Conservation (phyloP, 2,888 invertebrate species). For the Thalpophila matura region DNA sequence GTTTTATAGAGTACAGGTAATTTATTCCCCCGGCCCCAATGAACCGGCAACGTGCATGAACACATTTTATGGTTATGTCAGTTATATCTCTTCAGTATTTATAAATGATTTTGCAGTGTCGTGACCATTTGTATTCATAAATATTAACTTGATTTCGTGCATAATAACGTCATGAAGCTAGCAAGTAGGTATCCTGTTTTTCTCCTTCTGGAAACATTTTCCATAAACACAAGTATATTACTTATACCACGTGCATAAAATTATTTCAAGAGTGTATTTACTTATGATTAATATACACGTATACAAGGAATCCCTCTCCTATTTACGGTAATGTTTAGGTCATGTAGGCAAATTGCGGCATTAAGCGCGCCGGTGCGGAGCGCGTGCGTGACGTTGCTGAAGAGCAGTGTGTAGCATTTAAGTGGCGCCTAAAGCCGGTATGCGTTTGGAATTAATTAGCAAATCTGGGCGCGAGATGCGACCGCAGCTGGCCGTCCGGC, state of each 20-base stretch:
- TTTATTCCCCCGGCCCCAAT: slow-evolving; percentile 39
- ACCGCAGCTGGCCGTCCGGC: slow-evolving; percentile 73
- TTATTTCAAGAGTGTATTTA: slow-evolving; percentile 47
- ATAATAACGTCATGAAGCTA: slow-evolving; percentile 15
- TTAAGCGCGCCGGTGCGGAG: slow-evolving; percentile 51
- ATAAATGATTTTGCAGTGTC: slow-evolving; percentile 23
- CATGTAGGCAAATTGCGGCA: slow-evolving; percentile 63
- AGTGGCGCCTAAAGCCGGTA: slow-evolving; percentile 65
- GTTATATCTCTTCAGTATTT: slow-evolving; percentile 24
- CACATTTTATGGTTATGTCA: slow-evolving; percentile 28
- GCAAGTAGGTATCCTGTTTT: slow-evolving; percentile 50
- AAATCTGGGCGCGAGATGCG: slow-evolving; percentile 75
- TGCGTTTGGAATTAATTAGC: slow-evolving; percentile 82
- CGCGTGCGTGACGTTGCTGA: slow-evolving; percentile 50
- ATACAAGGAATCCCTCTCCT: slow-evolving; percentile 68
- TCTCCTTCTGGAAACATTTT: slow-evolving; percentile 49
- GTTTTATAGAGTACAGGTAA: slow-evolving; percentile 49
- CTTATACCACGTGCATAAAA: slow-evolving; percentile 33
- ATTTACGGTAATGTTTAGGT: slow-evolving; percentile 67
- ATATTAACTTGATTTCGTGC: slow-evolving; percentile 19
- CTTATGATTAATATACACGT: slow-evolving; percentile 48
- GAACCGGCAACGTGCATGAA: slow-evolving; percentile 38
- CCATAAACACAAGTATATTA: slow-evolving; percentile 45
- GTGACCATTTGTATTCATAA: slow-evolving; percentile 17
- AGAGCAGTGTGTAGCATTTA: slow-evolving; percentile 63